Evolutionary conservation across 2,888 invertebrate species (phyloP).

Genomic region (Diarsia mendica): DNA sequence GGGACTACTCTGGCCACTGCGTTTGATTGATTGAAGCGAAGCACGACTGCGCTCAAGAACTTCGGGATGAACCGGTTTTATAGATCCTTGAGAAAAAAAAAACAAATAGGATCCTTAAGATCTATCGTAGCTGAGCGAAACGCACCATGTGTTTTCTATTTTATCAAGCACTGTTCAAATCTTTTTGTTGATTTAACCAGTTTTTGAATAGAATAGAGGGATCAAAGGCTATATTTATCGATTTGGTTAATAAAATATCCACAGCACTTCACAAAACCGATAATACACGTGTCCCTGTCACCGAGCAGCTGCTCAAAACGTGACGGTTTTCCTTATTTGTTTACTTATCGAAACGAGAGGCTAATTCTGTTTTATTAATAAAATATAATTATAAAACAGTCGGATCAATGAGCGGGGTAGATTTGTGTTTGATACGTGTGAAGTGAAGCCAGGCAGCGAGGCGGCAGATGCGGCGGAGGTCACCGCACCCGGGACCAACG

Average conservation of each 20-base stretch:
- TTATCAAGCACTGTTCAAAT: not conserved
- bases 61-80: constrained; percentile 29
- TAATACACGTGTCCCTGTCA: constrained; percentile 55
- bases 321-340: constrained; percentile 65
- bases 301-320: constrained; percentile 61
- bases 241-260: constrained; percentile 25
- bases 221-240: constrained; percentile 21
- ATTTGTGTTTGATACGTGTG: constrained; percentile 79
- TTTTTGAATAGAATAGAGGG: not conserved
- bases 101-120: not conserved
- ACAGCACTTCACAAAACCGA: constrained; percentile 3
- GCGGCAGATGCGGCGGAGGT: constrained; percentile 85
- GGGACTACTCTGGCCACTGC: constrained; percentile 57
- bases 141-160: not conserved
- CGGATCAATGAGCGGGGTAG: constrained; percentile 68
- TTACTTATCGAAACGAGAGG: constrained; percentile 33
- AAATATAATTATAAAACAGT: constrained; percentile 39
- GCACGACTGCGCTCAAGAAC: constrained; percentile 41
- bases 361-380: constrained; percentile 33
- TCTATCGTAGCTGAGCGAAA: not conserved
- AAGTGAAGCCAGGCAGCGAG: constrained; percentile 75
- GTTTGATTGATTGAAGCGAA: constrained; percentile 73
- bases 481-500: constrained; percentile 82
- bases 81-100: not conserved
- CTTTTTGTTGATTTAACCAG: not conserved